These are phyloP conservation scores for Polypterus bichir DNA, from an alignment of 2,113 vertebrate genomes.

Conservation along the genomic window DNA sequence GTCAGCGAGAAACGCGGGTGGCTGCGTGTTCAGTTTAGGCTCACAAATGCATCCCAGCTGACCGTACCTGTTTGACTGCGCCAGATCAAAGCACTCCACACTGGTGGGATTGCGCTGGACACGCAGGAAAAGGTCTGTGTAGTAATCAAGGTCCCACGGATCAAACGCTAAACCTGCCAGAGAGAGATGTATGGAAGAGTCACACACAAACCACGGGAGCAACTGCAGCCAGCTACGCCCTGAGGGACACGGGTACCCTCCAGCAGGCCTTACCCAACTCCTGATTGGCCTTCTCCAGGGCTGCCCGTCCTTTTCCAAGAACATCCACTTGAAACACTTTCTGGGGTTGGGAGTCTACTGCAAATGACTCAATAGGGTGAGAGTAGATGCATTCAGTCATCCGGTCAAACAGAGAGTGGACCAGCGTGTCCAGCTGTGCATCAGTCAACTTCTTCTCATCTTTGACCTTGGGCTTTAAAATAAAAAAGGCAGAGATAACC, in stretches of 20 bases:
- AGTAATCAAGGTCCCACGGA: conserved; percentile 78
- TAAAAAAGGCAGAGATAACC: background rate
- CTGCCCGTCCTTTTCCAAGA: conserved; percentile 49
- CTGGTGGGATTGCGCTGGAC: conserved; percentile 70
- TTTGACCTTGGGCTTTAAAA: conserved; percentile 25
- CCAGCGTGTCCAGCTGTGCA: conserved; percentile 36
- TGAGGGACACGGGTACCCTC: too few species aligned
- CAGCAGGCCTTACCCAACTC: conserved; percentile 52
- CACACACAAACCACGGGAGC: conserved; percentile 25
- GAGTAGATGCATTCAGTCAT: conserved; percentile 74
- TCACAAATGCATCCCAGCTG: background rate
- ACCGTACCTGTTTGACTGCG: conserved; percentile 78
- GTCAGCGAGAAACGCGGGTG: too few species aligned
- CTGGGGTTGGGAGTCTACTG: conserved; percentile 41
- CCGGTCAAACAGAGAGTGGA: conserved; percentile 52
- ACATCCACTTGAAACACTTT: conserved; percentile 60
- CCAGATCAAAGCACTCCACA: conserved; percentile 81
- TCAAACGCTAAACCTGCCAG: conserved; percentile 73
- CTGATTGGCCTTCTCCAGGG: conserved; percentile 59
- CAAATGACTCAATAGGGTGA: conserved; percentile 55
- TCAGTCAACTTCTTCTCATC: conserved; percentile 11
- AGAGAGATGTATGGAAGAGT: too few species aligned
- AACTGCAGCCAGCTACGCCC: background rate
- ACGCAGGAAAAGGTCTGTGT: conserved; percentile 64
- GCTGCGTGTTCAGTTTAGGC: too few species aligned